Evolutionary conservation across 1,140 invertebrate genomes (phyloP).

Genomic region (Teleogryllus occipitalis): DNA sequence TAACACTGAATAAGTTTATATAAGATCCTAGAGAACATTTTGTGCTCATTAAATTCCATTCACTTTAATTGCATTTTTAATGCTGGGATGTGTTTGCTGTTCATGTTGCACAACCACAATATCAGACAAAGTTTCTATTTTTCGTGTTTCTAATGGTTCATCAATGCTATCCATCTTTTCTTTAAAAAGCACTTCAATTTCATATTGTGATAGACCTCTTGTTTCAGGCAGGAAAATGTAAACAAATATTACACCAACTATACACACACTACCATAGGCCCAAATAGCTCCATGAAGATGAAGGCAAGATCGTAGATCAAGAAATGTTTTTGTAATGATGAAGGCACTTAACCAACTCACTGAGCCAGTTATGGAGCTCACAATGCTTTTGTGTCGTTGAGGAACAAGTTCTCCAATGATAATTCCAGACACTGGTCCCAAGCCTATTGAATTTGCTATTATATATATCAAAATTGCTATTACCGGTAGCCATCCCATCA

Average conservation of each 20-base stretch:
- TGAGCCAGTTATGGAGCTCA: conserved; percentile 21
- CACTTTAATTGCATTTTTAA: too few species aligned
- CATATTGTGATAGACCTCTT: conserved; percentile 22
- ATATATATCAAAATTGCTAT: conserved; percentile 21
- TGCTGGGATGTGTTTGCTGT: background rate
- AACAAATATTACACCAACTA: conserved; percentile 21
- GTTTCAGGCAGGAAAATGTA: conserved; percentile 20
- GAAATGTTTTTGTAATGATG: conserved; percentile 24
- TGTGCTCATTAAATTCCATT: too few species aligned
- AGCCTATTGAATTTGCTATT: conserved; percentile 20
- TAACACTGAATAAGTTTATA: too few species aligned
- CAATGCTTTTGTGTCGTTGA: conserved; percentile 21
- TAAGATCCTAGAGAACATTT: too few species aligned
- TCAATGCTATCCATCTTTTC: background rate
- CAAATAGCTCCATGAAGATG: conserved; percentile 21
- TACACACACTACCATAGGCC: conserved; percentile 21
- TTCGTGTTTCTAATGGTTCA: background rate
- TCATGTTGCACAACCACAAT: conserved; percentile 1
- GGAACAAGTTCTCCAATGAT: conserved; percentile 22
- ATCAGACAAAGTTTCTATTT: background rate
- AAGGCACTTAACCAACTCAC: conserved; percentile 24
- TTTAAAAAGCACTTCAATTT: conserved; percentile 20
- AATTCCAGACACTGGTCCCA: conserved; percentile 22
- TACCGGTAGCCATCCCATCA: conserved; percentile 18
- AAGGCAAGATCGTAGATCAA: conserved; percentile 13